phyloP scores from a whole-genome alignment of 2,888 invertebrate species.

The Mayetiola destructor region DNA sequence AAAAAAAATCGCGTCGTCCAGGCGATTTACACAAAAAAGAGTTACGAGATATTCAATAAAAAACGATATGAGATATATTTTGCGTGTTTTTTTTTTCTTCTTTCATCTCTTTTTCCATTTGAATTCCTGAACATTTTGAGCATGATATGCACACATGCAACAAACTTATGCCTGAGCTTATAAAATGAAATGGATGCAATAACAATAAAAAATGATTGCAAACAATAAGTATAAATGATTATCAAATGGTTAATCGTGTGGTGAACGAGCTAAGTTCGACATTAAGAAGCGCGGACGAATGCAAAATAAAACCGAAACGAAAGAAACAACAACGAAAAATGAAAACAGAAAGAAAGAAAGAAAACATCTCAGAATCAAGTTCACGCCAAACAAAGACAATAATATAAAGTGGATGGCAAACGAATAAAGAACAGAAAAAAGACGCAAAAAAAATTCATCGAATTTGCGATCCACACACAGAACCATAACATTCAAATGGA shows the following conservation, averaged over 20 bases:
- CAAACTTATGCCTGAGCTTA: too few relatives aligned
- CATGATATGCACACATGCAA: neutral
- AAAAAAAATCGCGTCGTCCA: neutral
- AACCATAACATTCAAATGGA: too few relatives aligned
- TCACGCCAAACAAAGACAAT: too few relatives aligned
- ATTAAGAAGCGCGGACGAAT: neutral
- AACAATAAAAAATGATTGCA: constrained; percentile 12
- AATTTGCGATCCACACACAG: too few relatives aligned
- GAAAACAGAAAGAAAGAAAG: neutral
- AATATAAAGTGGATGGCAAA: too few relatives aligned
- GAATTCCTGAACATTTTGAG: neutral
- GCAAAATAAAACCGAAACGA: neutral
- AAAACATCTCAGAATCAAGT: too few relatives aligned
- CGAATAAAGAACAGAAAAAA: too few relatives aligned
- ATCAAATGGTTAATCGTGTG: constrained; percentile 10
- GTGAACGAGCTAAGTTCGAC: neutral
- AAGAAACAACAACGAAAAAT: neutral
- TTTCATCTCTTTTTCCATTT: neutral
- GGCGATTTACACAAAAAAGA: neutral
- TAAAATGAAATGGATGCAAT: constrained; percentile 6
- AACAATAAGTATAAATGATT: constrained; percentile 12
- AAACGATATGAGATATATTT: neutral
- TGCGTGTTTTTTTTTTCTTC: neutral
- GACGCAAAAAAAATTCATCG: too few relatives aligned
- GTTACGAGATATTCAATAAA: neutral